These are phyloP conservation scores for Acanthis flammea DNA, from an alignment of 2,797 vertebrate species.

Conservation along the genomic window DNA sequence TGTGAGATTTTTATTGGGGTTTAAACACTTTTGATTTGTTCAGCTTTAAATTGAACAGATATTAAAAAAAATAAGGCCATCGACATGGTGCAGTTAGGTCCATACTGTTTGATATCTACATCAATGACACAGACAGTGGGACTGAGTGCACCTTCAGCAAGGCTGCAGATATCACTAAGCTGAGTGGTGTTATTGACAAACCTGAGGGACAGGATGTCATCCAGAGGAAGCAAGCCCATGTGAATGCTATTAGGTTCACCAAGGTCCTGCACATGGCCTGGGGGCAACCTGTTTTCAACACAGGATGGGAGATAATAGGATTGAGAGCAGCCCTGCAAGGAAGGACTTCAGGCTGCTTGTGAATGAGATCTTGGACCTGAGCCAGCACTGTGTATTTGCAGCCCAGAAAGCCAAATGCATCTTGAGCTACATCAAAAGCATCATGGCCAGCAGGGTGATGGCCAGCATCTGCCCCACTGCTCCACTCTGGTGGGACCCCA, in stretches of 20 bases:
- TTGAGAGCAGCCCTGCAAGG: neutral
- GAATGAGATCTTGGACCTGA: neutral
- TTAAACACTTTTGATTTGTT: neutral
- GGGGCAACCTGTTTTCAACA: neutral
- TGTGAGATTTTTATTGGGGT: neutral
- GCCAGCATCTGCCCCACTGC: neutral
- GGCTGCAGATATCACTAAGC: neutral
- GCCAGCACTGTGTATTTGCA: neutral
- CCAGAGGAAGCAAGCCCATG: neutral
- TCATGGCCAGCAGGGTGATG: fast-evolving
- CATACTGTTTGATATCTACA: neutral
- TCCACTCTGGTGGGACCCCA: neutral
- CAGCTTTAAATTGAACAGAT: neutral
- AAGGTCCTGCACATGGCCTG: neutral
- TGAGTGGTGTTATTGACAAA: neutral
- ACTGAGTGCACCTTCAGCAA: neutral
- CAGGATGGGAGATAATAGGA: neutral
- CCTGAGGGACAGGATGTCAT: neutral
- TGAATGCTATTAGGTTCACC: neutral
- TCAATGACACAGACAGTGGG: neutral
- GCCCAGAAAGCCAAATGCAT: neutral
- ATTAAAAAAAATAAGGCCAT: neutral
- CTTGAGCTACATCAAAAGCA: neutral
- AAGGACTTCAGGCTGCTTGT: neutral
- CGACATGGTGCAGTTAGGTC: fast-evolving